A percentile compares a stretch with the other conserved stretches of the same genome.
These are phyloP conservation scores for Protonemura montana DNA, from an alignment of 2,888 invertebrate species.

Conservation along the genomic window DNA sequence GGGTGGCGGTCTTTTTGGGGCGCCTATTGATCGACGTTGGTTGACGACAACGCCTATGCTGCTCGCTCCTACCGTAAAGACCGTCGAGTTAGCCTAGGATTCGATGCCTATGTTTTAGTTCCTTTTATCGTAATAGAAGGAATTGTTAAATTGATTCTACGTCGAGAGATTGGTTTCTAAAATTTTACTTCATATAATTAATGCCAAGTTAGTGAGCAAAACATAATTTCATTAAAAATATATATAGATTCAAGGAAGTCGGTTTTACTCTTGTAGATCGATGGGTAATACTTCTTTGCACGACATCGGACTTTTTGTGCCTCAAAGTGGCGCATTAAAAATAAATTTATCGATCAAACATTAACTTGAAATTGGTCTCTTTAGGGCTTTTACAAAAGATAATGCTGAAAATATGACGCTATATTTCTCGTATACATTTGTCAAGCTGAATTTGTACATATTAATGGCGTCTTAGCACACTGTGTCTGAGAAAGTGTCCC, in stretches of 20 bases:
- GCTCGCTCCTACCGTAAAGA: background rate
- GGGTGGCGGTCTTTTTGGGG: background rate
- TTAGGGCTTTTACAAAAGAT: too few relatives aligned
- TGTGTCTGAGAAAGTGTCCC: too few relatives aligned
- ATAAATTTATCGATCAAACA: background rate
- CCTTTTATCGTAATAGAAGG: background rate
- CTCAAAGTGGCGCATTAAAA: background rate
- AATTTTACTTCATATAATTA: too few relatives aligned
- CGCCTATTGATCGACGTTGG: background rate
- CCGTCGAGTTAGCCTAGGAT: background rate
- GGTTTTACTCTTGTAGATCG: background rate
- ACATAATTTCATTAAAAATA: background rate
- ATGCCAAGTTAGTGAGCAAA: too few relatives aligned
- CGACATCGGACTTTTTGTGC: background rate
- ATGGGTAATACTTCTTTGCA: background rate
- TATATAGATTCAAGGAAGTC: background rate
- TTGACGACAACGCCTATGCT: background rate
- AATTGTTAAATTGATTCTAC: background rate
- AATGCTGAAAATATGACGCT: too few relatives aligned
- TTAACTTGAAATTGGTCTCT: background rate
- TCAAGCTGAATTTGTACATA: too few relatives aligned
- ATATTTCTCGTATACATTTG: too few relatives aligned
- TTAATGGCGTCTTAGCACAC: too few relatives aligned
- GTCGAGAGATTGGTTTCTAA: too few relatives aligned
- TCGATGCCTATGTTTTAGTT: background rate